These are phyloP conservation scores for Poeciliopsis gracilis DNA, from an alignment of 2,797 vertebrate genomes.

Conservation along the genomic window DNA sequence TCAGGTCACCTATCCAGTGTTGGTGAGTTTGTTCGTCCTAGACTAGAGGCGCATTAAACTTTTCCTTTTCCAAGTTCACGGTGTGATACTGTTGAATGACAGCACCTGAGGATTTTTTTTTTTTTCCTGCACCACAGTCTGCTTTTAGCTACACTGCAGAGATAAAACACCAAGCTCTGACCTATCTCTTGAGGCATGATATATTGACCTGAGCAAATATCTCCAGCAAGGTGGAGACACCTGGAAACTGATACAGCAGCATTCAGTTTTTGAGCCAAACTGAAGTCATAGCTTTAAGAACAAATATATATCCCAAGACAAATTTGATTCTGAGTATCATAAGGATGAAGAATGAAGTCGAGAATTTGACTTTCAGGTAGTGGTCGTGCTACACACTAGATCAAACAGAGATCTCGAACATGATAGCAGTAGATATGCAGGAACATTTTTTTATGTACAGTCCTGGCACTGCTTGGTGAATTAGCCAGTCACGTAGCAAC, in stretches of 20 bases:
- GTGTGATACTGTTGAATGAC: slow-evolving; percentile 37
- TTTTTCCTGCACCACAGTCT: slow-evolving; percentile 55
- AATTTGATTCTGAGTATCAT: slow-evolving; percentile 35
- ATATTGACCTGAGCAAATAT: slow-evolving; percentile 67
- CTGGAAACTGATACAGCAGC: slow-evolving; percentile 54
- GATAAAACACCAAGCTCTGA: slow-evolving; percentile 67
- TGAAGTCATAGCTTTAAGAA: slow-evolving; percentile 29
- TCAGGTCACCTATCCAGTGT: slow-evolving; percentile 68
- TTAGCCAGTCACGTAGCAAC: neutral
- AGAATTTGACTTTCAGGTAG: slow-evolving; percentile 52
- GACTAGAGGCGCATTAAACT: slow-evolving; percentile 38
- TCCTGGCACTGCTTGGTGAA: neutral
- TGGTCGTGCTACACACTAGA: slow-evolving; percentile 46
- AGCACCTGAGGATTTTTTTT: slow-evolving; percentile 35
- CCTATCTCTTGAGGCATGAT: slow-evolving; percentile 67
- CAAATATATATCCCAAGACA: slow-evolving; percentile 26
- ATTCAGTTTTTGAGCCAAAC: slow-evolving; percentile 54
- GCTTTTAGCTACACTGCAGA: slow-evolving; percentile 59
- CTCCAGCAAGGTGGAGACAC: slow-evolving; percentile 61
- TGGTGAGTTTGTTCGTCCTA: slow-evolving; percentile 35
- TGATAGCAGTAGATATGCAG: slow-evolving; percentile 20
- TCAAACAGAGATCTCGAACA: slow-evolving; percentile 53
- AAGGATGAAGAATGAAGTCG: slow-evolving; percentile 22
- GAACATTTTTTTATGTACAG: neutral
- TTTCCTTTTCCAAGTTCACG: slow-evolving; percentile 27